Evolutionary conservation across 2,888 invertebrate genomes (phyloP).

Genomic region (Cheilosia impressa): DNA sequence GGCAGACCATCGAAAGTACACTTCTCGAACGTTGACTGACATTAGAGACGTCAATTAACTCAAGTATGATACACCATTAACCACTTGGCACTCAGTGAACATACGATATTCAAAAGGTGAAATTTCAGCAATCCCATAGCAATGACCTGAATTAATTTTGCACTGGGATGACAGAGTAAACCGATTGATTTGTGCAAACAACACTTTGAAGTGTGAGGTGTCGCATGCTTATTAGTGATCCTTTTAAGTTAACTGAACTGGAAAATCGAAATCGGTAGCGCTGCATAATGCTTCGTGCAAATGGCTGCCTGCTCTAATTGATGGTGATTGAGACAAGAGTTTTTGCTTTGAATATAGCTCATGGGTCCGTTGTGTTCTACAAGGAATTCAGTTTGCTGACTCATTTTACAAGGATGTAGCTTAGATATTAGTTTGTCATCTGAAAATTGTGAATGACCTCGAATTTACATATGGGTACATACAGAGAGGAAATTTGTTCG

Average conservation of each 20-base stretch:
- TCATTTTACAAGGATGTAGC: too few relatives aligned
- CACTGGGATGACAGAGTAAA: slow-evolving; percentile 1
- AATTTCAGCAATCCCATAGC: slow-evolving; percentile 18
- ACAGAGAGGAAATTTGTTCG: too few relatives aligned
- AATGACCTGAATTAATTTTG: slow-evolving; percentile 44
- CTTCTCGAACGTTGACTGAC: slow-evolving; percentile 25
- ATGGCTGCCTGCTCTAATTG: background rate
- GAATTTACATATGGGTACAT: too few relatives aligned
- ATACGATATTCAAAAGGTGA: slow-evolving; percentile 11
- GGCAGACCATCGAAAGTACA: background rate
- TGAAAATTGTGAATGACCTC: too few relatives aligned
- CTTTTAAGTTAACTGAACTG: slow-evolving; percentile 8
- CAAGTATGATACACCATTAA: slow-evolving; percentile 40
- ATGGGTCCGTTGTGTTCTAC: too few relatives aligned
- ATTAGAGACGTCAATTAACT: slow-evolving; percentile 46
- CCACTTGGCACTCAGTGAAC: slow-evolving; percentile 11
- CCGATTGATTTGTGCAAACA: slow-evolving; percentile 33
- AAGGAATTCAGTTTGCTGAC: too few relatives aligned
- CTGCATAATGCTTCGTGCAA: background rate
- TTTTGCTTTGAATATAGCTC: too few relatives aligned
- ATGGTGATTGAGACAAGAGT: too few relatives aligned
- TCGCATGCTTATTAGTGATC: background rate
- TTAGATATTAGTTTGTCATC: too few relatives aligned
- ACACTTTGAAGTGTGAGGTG: slow-evolving; percentile 7
- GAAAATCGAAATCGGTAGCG: background rate